Evolutionary conservation across 2,888 invertebrate species (phyloP), one percentile per base, ranked within the genome.

Genomic region (Caenorhabditis virilis): DNA sequence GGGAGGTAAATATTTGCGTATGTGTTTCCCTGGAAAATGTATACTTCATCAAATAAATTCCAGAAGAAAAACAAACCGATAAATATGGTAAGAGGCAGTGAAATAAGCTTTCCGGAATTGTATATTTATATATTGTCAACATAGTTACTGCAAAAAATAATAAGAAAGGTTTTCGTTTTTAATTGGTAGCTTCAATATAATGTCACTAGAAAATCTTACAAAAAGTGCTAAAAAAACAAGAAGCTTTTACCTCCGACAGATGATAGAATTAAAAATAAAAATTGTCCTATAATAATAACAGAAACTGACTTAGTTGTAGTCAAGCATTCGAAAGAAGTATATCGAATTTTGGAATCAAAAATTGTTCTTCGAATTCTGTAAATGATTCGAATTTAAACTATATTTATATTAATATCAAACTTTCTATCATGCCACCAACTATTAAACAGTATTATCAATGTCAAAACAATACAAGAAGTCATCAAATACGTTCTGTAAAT

Each of bases 401-500:
- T 30, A 9, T 30, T 30, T 30, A 9, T 6, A 9, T 30, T 30
- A 9, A 6, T 13, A 13, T 36, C 39, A 15, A 5, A 55, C 60
- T 35, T 49, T 9, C 35, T 30, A 20, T 60, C 45, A 9, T 33
- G 41, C 3, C 25, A 15, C 11, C 55, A 22, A 42, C 51, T 55
- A 5, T 38, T 15, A 2, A 55, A 16, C n/a, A 61, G 55, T 16
- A 61, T 36, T 3, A 35, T 1, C 0, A 61, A 22, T 7, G 47
- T 61, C 5, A 61, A 20, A 4, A 35, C 16, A 26, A 35, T 50
- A 46, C 51, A 55, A 11, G 30, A 30, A 46, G 55, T 50, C 2
- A 55, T 61, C 23, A 61, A 51, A 13, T 25, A 11, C 4, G 54
- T 49, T n/a, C 33, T 54, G 7, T 33, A 42, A 20, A 36, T 42